These are phyloP conservation scores for Arvicanthis niloticus DNA, from an alignment of 2,113 vertebrate genomes.

Conservation along the genomic window DNA sequence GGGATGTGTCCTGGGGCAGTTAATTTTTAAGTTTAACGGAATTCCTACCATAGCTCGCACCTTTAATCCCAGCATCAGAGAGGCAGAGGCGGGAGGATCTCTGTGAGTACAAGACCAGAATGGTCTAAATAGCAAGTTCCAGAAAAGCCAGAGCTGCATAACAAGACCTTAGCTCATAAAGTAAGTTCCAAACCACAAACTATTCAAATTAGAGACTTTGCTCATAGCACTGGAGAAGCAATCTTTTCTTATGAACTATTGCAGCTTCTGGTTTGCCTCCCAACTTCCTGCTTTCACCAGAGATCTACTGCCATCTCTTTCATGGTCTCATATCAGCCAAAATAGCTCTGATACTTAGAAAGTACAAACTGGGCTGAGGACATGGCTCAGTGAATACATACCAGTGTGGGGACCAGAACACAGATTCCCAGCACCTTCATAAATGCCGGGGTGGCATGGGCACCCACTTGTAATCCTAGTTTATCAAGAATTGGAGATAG, in stretches of 20 bases:
- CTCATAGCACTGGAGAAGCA: background rate
- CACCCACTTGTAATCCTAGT: background rate
- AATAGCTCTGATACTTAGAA: background rate
- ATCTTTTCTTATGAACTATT: background rate
- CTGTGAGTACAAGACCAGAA: background rate
- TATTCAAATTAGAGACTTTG: background rate
- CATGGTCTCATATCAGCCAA: background rate
- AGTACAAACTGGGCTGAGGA: background rate
- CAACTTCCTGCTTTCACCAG: background rate
- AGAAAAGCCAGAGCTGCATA: background rate
- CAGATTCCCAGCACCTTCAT: background rate
- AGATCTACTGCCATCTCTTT: background rate
- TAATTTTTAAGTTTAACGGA: too few relatives aligned
- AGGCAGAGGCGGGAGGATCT: background rate
- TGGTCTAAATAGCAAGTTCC: background rate
- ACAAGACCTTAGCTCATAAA: background rate
- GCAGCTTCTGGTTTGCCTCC: background rate
- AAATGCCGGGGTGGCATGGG: background rate
- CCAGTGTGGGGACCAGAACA: background rate
- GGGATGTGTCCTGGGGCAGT: too few relatives aligned
- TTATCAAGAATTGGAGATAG: background rate
- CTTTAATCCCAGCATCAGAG: background rate
- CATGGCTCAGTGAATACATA: background rate
- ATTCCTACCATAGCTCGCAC: too few relatives aligned
- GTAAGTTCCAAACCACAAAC: background rate